Base-by-base conservation (phyloP, 1,140 invertebrate species). In the Asobara japonica region DNA sequence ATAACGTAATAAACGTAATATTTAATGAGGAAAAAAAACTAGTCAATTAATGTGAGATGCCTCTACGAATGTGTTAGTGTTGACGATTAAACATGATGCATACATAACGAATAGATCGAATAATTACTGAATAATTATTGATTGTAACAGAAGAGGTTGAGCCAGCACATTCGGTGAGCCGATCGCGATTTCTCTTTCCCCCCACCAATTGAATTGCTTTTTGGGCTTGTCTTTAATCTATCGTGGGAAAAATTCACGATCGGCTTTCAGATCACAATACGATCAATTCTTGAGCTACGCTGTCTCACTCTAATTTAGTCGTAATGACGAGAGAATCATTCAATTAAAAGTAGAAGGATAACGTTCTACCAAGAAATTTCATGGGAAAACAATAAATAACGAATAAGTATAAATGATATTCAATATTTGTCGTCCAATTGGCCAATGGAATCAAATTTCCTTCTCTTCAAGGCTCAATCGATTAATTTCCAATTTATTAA, bases 21-120 rank as follows among this genome's bases (percentile, higher is more conserved):
- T 74, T 45, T 71, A 68, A 56, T 61, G 31, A 29, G n/a, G 72
- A 61, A 75, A 70, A 77, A 76, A 74, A 78, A 78, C 77, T 81
- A 80, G 83, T 84, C 81, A 84, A 86, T 84, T 82, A 84, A 82
- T 72, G 79, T 56, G 78, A 86, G 80, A 85, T 86, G 83, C 77
- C 81, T 84, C 81, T 83, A 79, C 79, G 79, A 83, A 79, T 84
- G 73, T 75, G 66, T 69, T n/a, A 70, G 38, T 45, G 45, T 65
- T 29, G 29, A 62, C 25, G 31, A 66, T 71, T 45, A 48, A 51
- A 6, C 41, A 18, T 10, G 27, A 36, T 69, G 16, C n/a, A 22
- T 29, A 60, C 0, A 31, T 36, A 60, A 61, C 25, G 41, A 38
- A 30, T 7, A 45, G 33, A 18, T n/a, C n/a, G n/a, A 68, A 20